Evolutionary conservation across 2,888 invertebrate genomes (phyloP), one percentile per base, ranked within the genome.

Genomic region (Plemyria rubiginata): DNA sequence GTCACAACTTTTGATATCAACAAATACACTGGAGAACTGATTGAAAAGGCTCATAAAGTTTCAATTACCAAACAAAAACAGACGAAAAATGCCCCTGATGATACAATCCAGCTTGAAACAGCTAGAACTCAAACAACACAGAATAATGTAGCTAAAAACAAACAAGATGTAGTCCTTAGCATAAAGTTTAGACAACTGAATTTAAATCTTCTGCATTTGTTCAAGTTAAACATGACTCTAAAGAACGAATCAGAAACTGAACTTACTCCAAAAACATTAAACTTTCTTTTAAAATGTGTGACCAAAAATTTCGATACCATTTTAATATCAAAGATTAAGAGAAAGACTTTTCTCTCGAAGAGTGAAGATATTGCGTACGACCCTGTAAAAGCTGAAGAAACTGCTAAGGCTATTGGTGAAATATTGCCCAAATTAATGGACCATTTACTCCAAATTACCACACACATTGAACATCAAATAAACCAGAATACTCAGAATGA

Each of bases 261-360:
- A 63, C 70, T 90, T 36, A 87, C 83, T 32, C 77, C 87, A 29
- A 86, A 84, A 73, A 81, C 75, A 13, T 79, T 91, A 16, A 81
- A 77, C 13, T 92, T 85, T 63, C 60, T 92, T 65, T 70, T 91
- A 28, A 85, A 80, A 68, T 82, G 81, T 72, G 65, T 84, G 1
- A 90, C 86, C 67, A 68, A 64, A 50, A 84, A 82, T 62, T 64
- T 92, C 43, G 86, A 87, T 56, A 81, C 71, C 60, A 73, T 82
- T 50, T 71, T 92, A 54, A 72, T 90, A 58, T 84, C 90, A 15
- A 90, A 85, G 74, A 84, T 90, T 46, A 92, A 90, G 75, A 85
- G 73, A 66, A 84, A 81, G 40, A 86, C 88, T 22, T 89, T 88
- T 78, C 74, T 91, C 1, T 74, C 81, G 5, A 91, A 89, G 70